Percentiles rank a stretch among this genome's conserved stretches.
These are phyloP conservation scores for Tupiocoris notatus DNA, from an alignment of 2,888 invertebrate species.

Conservation along the genomic window DNA sequence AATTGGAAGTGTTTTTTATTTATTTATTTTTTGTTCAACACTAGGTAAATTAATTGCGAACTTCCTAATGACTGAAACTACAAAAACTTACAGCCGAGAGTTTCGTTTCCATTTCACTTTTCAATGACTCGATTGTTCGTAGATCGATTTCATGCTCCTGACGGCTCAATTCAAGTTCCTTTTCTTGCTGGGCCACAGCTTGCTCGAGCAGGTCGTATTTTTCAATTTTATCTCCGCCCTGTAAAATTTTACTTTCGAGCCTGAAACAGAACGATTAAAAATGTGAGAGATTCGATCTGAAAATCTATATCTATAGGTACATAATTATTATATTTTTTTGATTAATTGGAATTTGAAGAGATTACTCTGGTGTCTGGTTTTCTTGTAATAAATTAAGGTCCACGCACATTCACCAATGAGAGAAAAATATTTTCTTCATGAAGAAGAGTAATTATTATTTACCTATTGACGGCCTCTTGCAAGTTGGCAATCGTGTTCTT, in stretches of 20 bases:
- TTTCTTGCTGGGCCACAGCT: constrained; percentile 44
- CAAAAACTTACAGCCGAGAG: constrained; percentile 37
- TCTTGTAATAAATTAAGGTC: no score
- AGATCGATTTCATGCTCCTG: constrained; percentile 48
- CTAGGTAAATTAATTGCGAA: no score
- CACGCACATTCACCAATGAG: no score
- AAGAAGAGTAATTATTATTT: neutral
- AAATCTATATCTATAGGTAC: no score
- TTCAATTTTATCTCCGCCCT: constrained; percentile 29
- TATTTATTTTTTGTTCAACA: constrained; percentile 1
- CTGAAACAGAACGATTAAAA: constrained; percentile 38
- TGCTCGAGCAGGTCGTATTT: constrained; percentile 42
- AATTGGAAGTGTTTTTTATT: neutral
- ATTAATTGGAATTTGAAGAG: no score
- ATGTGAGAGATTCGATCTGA: neutral
- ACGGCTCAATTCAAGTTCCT: constrained; percentile 43
- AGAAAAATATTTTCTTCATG: no score
- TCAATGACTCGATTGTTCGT: constrained; percentile 41
- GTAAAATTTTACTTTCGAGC: constrained; percentile 38
- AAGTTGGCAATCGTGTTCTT: constrained; percentile 43
- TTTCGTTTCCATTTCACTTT: constrained; percentile 46
- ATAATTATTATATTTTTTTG: no score
- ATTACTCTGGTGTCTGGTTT: no score
- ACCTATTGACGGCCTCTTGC: constrained; percentile 41
- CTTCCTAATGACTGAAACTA: no score